phyloP scores from a whole-genome alignment of 2,888 invertebrate species.

The Drosophila algonquin region DNA sequence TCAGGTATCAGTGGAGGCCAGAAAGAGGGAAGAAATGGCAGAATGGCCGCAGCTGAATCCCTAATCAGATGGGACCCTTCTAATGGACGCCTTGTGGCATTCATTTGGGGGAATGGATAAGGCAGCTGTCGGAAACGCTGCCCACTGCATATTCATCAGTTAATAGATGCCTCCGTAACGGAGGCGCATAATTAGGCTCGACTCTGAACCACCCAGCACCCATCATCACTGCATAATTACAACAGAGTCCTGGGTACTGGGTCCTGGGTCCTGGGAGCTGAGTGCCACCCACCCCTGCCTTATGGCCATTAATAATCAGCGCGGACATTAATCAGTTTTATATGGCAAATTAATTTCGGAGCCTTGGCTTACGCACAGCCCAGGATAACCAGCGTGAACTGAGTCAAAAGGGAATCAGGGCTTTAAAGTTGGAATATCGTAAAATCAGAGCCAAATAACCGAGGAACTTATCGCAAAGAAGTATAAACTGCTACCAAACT shows the following conservation, averaged over 20 bases:
- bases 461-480: background rate
- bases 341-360: conserved; percentile 66
- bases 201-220: conserved; percentile 2
- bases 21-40: background rate
- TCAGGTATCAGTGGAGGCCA: background rate
- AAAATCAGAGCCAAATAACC: background rate
- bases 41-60: background rate
- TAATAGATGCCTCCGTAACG: conserved; percentile 8
- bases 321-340: conserved; percentile 70
- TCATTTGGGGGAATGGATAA: conserved; percentile 20
- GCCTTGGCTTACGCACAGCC: background rate
- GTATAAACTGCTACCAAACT: background rate
- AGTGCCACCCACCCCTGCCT: conserved; percentile 26
- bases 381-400: background rate
- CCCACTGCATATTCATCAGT: conserved; percentile 32
- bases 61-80: background rate
- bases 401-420: conserved; percentile 2
- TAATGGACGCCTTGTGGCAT: conserved; percentile 24
- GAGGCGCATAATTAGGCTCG: conserved; percentile 30
- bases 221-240: conserved; percentile 27
- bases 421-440: conserved; percentile 16
- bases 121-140: background rate
- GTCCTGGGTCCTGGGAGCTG: no score
- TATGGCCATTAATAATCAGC: conserved; percentile 59
- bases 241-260: background rate